These are phyloP conservation scores for Jaculus jaculus DNA, from an alignment of 2,113 vertebrate species.

Conservation along the genomic window DNA sequence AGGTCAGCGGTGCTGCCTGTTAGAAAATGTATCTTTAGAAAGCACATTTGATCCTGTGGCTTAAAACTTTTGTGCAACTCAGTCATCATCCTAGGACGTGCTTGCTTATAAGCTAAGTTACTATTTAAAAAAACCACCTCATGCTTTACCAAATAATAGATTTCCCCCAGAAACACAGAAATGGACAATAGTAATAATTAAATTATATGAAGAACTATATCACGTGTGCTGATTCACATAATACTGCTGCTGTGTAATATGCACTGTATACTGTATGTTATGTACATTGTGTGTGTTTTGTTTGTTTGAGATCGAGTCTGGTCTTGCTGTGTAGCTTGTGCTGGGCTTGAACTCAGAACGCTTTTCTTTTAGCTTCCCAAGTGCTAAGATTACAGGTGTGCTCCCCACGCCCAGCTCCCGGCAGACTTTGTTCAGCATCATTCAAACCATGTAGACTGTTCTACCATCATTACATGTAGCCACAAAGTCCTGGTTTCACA, in stretches of 20 bases:
- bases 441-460: neutral
- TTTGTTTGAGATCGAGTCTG: neutral
- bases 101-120: conserved; percentile 48
- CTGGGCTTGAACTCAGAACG: neutral
- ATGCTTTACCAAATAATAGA: neutral
- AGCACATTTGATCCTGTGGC: neutral
- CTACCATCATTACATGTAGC: neutral
- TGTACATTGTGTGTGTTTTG: neutral
- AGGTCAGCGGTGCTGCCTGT: neutral
- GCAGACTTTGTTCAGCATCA: neutral
- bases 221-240: neutral
- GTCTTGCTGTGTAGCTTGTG: neutral
- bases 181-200: neutral
- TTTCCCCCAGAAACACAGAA: neutral
- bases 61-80: conserved; percentile 33
- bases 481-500: conserved; percentile 12
- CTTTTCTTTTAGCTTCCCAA: neutral
- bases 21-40: conserved; percentile 29
- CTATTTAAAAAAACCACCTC: conserved; percentile 33
- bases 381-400: neutral
- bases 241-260: neutral
- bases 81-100: neutral
- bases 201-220: neutral
- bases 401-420: neutral
- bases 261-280: too few relatives aligned